Conservation (phyloP, 2,113 vertebrate genomes). For the Synodontis membranacea region DNA sequence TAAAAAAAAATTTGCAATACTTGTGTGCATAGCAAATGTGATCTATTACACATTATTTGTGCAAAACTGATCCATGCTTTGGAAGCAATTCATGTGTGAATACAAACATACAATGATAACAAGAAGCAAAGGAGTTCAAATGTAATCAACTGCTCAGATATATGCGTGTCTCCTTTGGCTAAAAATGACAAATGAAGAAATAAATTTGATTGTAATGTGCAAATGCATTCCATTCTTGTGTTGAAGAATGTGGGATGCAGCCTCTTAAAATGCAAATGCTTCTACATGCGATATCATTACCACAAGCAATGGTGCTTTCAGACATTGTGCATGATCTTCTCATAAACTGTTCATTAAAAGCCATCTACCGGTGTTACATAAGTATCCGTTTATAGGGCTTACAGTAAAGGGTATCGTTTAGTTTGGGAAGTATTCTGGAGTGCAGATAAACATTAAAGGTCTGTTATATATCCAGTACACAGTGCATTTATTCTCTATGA, state of each 20-base stretch:
- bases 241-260: neutral
- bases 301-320: neutral
- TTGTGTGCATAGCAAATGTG: neutral
- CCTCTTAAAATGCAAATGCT: neutral
- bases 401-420: slow-evolving; percentile 1
- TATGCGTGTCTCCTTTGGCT: neutral
- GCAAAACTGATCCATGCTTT: neutral
- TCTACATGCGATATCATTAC: neutral
- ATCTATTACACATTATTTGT: neutral
- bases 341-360: neutral
- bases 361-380: neutral
- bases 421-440: neutral
- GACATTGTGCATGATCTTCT: slow-evolving; percentile 1
- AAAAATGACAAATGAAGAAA: neutral
- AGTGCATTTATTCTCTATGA: slow-evolving; percentile 36
- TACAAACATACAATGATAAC: neutral
- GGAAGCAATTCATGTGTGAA: neutral
- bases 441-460: neutral
- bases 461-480: slow-evolving; percentile 29
- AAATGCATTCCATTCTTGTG: neutral
- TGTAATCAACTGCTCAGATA: neutral
- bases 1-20: neutral
- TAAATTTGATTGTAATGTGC: neutral
- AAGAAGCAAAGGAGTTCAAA: neutral
- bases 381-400: neutral